Percentiles rank a stretch among this genome's conserved stretches.
Conservation (phyloP, 2,888 invertebrate genomes). For the Drosophila austrosaltans region DNA sequence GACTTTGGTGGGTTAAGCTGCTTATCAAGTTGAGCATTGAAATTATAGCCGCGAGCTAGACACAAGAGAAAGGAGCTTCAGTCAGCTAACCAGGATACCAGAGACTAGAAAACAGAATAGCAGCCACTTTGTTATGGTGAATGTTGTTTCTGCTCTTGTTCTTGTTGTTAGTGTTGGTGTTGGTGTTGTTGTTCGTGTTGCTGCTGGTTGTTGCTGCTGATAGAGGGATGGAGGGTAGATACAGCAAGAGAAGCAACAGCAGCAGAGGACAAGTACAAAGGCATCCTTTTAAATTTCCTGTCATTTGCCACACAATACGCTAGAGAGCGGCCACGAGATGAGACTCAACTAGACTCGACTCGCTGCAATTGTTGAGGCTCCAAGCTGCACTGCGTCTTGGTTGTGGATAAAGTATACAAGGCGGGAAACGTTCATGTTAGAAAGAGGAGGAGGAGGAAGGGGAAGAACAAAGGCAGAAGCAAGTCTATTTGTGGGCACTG, state of each 20-base stretch:
- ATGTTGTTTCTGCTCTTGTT: constrained; percentile 46
- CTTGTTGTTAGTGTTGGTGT: constrained; percentile 40
- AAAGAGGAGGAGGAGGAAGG: constrained; percentile 2
- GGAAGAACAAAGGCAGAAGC: constrained; percentile 24
- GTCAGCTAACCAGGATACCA: constrained; percentile 34
- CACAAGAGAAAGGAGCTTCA: constrained; percentile 54
- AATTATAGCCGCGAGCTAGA: constrained; percentile 78
- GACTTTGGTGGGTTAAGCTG: constrained; percentile 71
- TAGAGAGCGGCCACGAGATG: constrained; percentile 63
- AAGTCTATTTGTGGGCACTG: constrained; percentile 45
- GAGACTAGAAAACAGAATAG: constrained; percentile 41
- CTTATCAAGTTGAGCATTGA: constrained; percentile 79
- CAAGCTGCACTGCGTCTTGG: constrained; percentile 39
- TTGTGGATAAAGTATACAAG: constrained; percentile 11
- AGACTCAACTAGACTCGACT: constrained; percentile 20
- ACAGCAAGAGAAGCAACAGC: constrained; percentile 36
- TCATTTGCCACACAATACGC: constrained; percentile 79
- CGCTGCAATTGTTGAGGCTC: constrained; percentile 61
- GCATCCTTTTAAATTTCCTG: constrained; percentile 80
- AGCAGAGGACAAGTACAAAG: constrained; percentile 73
- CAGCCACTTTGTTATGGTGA: constrained; percentile 66
- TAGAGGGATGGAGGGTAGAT: neutral
- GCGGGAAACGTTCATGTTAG: constrained; percentile 1
- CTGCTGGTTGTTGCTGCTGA: constrained; percentile 17
- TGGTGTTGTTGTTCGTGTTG: constrained; percentile 36